Conservation (phyloP, 2,113 vertebrate genomes). For the Phalacrocorax pelagicus region DNA sequence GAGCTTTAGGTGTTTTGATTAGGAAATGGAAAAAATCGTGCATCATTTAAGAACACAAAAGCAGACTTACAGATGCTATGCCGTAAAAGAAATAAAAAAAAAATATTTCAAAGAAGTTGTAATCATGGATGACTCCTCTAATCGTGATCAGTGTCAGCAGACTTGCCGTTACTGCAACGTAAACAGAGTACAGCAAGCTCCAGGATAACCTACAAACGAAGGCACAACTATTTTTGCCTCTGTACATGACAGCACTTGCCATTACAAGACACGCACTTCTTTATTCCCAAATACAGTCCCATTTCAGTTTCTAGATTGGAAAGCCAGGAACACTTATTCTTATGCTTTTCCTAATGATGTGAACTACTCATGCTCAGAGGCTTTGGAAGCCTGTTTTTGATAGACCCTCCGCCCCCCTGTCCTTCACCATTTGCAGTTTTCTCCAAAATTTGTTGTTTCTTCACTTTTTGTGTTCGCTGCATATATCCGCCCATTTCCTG, state of each 20-base stretch:
- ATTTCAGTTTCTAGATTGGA: background rate
- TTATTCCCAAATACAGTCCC: background rate
- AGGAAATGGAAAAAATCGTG: accelerated
- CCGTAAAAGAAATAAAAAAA: constrained; percentile 87
- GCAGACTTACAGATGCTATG: constrained; percentile 82
- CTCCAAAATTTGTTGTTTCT: background rate
- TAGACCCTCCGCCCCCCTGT: accelerated
- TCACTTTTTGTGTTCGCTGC: background rate
- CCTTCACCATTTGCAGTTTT: background rate
- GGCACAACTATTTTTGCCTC: background rate
- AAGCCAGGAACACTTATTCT: background rate
- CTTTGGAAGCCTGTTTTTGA: background rate
- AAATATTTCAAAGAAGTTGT: constrained; percentile 74
- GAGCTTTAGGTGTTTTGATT: background rate
- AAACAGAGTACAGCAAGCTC: constrained; percentile 80
- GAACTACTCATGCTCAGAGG: background rate
- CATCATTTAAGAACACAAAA: background rate
- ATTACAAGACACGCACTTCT: accelerated
- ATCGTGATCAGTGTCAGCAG: constrained; percentile 75
- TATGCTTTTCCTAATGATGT: accelerated
- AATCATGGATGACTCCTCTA: constrained; percentile 41
- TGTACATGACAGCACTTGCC: too few species aligned
- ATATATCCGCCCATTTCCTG: background rate
- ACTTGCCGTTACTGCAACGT: constrained; percentile 75
- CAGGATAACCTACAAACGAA: constrained; percentile 82